Base-by-base conservation (phyloP, 1,140 invertebrate species). In the Kradibia gibbosae region DNA sequence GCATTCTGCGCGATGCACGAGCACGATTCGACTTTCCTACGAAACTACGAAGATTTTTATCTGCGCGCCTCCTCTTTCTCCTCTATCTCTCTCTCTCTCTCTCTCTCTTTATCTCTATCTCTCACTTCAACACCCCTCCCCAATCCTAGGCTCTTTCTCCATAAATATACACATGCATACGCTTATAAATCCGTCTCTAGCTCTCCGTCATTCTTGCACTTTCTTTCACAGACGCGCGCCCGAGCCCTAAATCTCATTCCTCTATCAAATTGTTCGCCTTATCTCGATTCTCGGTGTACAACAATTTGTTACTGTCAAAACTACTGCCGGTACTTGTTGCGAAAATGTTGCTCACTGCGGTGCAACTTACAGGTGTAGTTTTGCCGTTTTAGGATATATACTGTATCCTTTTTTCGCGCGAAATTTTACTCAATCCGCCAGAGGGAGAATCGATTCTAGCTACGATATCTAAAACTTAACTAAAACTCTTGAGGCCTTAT, bases 271-370 rank as follows among this genome's bases (percentile, higher is more conserved):
- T 57, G n/a, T 57, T 57, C 31, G 10, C 60, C 10, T 25, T 67
- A 10, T 39, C 34, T 39, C 62, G 20, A 2, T 39, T 0, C 60
- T 25, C 17, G 15, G 28, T 62, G 17, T 71, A 48, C 15, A 57
- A 73, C 60, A 76, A 72, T 76, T 81, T 81, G 80, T 81, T 81
- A 81, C 80, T 70, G 80, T 81, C 80, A 76, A 81, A 81, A 75
- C 31, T 60, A 50, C 50, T 2, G 13, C 31, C 15, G 36, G 34
- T 22, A 71, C 0, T 8, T 15, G 39, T 79, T 28, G 50, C 34
- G 36, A 42, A 65, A 53, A n/a, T 31, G 25, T 13, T 28, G 57
- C 36, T 78, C 22, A 25, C 25, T 25, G 67, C 67, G 2, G 71
- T 22, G 78, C 78, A 60, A 74, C 50, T 74, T 80, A 75, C 79